Percentiles rank a stretch among this genome's conserved stretches.
phyloP scores from a whole-genome alignment of 2,797 vertebrate genomes.

The Botia kubotai region DNA sequence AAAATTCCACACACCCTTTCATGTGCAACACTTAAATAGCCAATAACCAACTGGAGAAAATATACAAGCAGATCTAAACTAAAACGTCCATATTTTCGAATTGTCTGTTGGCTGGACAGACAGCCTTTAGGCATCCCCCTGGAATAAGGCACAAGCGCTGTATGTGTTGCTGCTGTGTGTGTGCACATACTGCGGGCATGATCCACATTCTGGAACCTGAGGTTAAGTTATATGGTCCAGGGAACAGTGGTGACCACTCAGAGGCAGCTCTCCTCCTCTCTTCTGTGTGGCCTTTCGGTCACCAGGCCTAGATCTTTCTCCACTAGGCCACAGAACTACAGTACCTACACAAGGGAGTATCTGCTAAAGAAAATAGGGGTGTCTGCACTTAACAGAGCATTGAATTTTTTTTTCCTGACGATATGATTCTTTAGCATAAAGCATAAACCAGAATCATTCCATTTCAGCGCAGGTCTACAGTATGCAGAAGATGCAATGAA shows the following conservation, averaged over 20 bases:
- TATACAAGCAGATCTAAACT: not conserved
- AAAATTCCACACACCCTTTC: not conserved
- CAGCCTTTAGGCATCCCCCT: not conserved
- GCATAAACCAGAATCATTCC: conserved; percentile 29
- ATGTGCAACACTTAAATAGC: not conserved
- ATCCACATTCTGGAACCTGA: not conserved
- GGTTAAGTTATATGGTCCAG: not conserved
- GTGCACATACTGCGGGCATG: not conserved
- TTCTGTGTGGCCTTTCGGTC: conserved; percentile 4
- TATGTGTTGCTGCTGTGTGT: not conserved
- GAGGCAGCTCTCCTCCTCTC: not conserved
- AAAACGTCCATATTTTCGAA: not conserved
- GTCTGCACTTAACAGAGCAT: conserved; percentile 10
- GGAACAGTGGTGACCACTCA: not conserved
- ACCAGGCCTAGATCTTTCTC: not conserved
- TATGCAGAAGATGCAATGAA: conserved; percentile 2
- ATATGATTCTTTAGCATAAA: conserved; percentile 36
- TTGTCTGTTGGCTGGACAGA: not conserved
- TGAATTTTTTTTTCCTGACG: not conserved
- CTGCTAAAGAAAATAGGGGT: not conserved
- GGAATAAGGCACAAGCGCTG: not conserved
- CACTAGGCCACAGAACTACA: not conserved
- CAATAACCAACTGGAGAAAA: not conserved
- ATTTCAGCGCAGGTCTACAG: conserved; percentile 15
- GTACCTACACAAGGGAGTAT: not conserved